Conservation (phyloP, 2,797 vertebrate genomes). For the Benthosema pterotum region DNA sequence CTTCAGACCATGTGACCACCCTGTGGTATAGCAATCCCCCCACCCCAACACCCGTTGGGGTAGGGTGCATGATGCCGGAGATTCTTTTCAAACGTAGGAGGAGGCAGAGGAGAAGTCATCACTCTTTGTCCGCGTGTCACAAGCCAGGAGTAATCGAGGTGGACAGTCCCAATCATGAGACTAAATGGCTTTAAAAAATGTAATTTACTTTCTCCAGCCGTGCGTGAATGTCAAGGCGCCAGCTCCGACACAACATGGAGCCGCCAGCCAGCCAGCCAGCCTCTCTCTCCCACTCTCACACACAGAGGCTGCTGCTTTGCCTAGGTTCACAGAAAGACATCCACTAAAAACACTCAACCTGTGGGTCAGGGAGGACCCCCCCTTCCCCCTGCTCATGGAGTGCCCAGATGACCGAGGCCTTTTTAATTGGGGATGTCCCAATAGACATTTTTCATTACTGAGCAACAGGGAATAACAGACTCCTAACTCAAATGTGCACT, state of each 20-base stretch:
- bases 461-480: too few species aligned
- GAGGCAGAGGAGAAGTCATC: slow-evolving; percentile 22
- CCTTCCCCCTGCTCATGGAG: too few species aligned
- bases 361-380: too few species aligned
- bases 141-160: slow-evolving; percentile 55
- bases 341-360: too few species aligned
- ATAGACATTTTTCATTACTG: too few species aligned
- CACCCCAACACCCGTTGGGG: background rate
- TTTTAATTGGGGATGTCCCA: too few species aligned
- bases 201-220: slow-evolving; percentile 54
- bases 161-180: slow-evolving; percentile 55
- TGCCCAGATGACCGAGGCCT: too few species aligned
- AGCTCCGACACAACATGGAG: background rate
- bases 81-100: slow-evolving; percentile 3
- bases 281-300: background rate
- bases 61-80: slow-evolving; percentile 23
- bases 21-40: too few species aligned
- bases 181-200: slow-evolving; percentile 64
- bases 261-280: background rate
- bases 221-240: slow-evolving; percentile 63
- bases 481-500: too few species aligned
- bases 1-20: too few species aligned
- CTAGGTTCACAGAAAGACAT: too few species aligned
- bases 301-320: slow-evolving; percentile 1
- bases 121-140: slow-evolving; percentile 30